These are phyloP conservation scores for Podilymbus podiceps DNA, from an alignment of 2,113 vertebrate genomes.

Conservation along the genomic window DNA sequence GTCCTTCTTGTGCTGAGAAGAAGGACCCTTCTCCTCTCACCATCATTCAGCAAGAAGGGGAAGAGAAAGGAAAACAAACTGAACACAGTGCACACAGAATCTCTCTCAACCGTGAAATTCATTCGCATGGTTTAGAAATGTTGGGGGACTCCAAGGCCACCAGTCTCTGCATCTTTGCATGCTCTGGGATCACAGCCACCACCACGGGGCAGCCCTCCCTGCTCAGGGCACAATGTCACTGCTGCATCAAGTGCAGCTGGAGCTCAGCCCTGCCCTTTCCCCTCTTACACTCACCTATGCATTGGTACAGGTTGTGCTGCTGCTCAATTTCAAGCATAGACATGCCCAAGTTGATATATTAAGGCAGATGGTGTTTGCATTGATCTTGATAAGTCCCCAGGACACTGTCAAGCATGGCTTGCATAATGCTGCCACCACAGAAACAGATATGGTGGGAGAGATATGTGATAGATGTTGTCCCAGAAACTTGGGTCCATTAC, in stretches of 20 bases:
- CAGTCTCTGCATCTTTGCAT: neutral
- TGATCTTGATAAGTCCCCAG: neutral
- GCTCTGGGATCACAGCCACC: neutral
- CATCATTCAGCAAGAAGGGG: neutral
- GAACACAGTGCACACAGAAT: neutral
- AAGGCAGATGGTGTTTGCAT: neutral
- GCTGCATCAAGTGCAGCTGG: neutral
- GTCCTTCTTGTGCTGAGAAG: too few relatives aligned
- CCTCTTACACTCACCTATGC: neutral
- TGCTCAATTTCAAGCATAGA: neutral
- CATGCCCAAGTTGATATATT: neutral
- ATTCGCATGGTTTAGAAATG: neutral
- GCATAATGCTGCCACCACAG: neutral
- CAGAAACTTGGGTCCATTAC: too few relatives aligned
- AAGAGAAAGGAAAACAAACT: neutral
- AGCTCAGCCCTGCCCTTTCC: neutral
- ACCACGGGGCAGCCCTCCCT: neutral
- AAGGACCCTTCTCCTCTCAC: neutral
- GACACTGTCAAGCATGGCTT: neutral
- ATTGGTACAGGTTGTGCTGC: neutral
- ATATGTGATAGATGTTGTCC: neutral
- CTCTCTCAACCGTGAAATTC: neutral
- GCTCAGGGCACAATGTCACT: neutral
- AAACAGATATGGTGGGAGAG: neutral
- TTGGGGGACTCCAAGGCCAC: neutral